Evolutionary conservation across 2,113 vertebrate species (phyloP).

Genomic region (Mystacornis crossleyi): DNA sequence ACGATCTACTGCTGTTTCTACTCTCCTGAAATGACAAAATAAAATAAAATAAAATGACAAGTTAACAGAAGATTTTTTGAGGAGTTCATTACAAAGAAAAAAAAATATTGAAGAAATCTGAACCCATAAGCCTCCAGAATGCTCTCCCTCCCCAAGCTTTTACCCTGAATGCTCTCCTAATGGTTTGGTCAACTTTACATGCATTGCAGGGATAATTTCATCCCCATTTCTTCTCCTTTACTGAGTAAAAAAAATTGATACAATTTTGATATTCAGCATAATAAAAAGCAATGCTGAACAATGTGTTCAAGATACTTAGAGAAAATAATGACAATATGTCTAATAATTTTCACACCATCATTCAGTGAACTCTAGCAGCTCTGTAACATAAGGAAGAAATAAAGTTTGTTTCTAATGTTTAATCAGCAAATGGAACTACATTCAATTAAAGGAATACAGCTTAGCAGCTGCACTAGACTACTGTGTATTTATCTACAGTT

Average conservation of each 20-base stretch:
- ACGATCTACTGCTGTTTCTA: conserved; percentile 92
- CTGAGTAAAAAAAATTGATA: neutral
- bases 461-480: neutral
- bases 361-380: neutral
- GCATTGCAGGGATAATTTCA: neutral
- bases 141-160: neutral
- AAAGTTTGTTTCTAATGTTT: neutral
- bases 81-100: neutral
- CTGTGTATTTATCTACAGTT: neutral
- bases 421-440: neutral
- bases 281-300: neutral
- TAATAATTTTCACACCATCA: neutral
- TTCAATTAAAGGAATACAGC: neutral
- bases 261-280: neutral
- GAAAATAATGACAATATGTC: neutral
- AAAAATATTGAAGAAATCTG: neutral
- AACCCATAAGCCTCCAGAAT: neutral
- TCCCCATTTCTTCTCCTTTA: neutral
- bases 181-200: neutral
- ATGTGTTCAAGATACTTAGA: neutral
- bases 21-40: conserved; percentile 80
- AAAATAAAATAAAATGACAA: neutral
- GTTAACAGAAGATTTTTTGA: neutral
- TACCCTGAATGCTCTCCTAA: neutral
- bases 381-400: neutral